Evolutionary conservation across 1,140 invertebrate genomes (phyloP).

Genomic region (Phymastichus coffea): DNA sequence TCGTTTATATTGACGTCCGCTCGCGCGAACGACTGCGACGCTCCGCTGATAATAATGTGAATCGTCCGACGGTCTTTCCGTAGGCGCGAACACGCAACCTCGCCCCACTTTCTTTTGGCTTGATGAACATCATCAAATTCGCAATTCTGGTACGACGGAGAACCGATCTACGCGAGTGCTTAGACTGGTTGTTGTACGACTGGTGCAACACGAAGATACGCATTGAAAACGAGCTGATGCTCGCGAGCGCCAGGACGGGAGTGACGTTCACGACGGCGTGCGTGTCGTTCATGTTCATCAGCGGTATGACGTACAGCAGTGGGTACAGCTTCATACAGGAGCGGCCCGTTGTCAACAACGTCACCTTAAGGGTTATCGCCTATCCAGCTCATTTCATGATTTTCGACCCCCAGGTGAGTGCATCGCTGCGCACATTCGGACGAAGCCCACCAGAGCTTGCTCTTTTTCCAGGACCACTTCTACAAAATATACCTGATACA

Average conservation of each 20-base stretch:
- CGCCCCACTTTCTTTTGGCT: no score
- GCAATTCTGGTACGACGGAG: neutral
- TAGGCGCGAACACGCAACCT: no score
- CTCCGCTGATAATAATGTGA: no score
- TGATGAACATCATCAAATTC: constrained; percentile 15
- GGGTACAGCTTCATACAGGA: constrained; percentile 3
- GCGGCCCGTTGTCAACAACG: neutral
- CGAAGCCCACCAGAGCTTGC: neutral
- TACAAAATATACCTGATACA: neutral
- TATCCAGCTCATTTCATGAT: neutral
- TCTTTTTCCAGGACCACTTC: neutral
- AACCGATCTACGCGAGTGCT: neutral
- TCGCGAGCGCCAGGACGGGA: constrained; percentile 15
- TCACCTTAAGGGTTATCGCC: neutral
- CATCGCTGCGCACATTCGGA: neutral
- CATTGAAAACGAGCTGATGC: constrained; percentile 17
- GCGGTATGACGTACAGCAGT: constrained; percentile 22
- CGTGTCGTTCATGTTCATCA: constrained; percentile 30
- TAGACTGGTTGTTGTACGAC: constrained; percentile 14
- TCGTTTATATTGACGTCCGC: no score
- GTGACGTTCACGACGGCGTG: constrained; percentile 23
- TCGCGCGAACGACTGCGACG: no score
- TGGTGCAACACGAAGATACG: constrained; percentile 7
- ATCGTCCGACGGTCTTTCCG: no score
- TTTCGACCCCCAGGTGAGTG: neutral